Evolutionary conservation across 2,113 vertebrate genomes (phyloP).

Genomic region (Meriones unguiculatus): DNA sequence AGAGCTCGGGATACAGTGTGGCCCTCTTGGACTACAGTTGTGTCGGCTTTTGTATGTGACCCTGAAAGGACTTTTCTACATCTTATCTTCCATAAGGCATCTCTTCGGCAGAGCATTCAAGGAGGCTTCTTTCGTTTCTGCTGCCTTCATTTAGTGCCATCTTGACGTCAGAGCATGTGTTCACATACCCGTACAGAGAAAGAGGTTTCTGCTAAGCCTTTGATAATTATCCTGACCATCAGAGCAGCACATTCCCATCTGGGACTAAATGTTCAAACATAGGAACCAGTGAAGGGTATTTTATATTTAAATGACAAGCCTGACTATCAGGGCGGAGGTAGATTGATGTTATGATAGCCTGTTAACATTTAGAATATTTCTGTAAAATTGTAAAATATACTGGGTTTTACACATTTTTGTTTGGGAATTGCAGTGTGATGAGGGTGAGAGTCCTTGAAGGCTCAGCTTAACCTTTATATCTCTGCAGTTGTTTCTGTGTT

Average conservation of each 20-base stretch:
- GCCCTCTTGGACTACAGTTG: neutral
- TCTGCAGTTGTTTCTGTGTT: neutral
- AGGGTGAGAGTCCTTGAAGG: neutral
- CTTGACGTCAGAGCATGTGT: neutral
- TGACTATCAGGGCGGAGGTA: neutral
- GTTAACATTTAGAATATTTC: neutral
- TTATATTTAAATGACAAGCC: neutral
- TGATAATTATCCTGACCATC: neutral
- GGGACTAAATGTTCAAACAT: neutral
- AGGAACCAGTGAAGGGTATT: neutral
- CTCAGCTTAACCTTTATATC: neutral
- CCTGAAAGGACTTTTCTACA: neutral
- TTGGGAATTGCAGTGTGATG: neutral
- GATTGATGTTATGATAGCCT: neutral
- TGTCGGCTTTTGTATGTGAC: neutral
- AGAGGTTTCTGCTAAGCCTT: neutral
- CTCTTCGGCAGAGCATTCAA: neutral
- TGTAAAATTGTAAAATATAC: neutral
- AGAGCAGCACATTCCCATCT: neutral
- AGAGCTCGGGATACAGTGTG: neutral
- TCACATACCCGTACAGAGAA: neutral
- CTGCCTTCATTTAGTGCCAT: too few relatives aligned
- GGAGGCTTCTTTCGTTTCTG: too few relatives aligned
- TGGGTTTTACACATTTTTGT: neutral
- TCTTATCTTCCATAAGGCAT: neutral